Base-by-base conservation (phyloP, 2,888 invertebrate genomes). In the Unio delphinus region DNA sequence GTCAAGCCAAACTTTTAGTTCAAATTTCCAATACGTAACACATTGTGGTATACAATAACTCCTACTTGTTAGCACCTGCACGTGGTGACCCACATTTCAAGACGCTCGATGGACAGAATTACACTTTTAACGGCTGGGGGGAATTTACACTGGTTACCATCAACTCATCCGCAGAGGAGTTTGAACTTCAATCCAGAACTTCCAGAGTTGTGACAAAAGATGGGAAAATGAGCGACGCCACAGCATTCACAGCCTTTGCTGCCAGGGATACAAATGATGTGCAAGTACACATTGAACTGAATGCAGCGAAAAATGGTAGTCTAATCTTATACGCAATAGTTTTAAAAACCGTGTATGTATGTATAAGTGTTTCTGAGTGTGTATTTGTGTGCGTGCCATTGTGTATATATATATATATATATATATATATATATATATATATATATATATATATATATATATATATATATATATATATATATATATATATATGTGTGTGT, bases 181-280 rank as follows among this genome's bases (percentile, higher is more conserved):
- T 34, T 34, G 54, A 62, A n/a, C 45, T 68, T 34, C 68, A 68
- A 63, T 59, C 68, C 26, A 30, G 68, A 3, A 68, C 68, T 15
- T 26, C 57, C 18, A 23, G 59, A 57, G 56, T 63, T 7, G 56
- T 58, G 3, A 57, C 18, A n/a, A 28, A 23, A 26, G 59, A 68
- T 54, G 68, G 68, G 28, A 58, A 54, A 5, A 45, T 63, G 8
- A 57, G 63, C 4, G 55, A 58, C 28, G 68, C 68, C 6, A 68
- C 68, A 23, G 18, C 57, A 4, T 68, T 68, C 23, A 34, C n/a
- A 45, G 68, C 63, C 18, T 68, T 68, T 58, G 68, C 68, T 54
- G 68, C 64, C 8, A 60, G 17, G 23, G 68, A 68, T 23, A 55
- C 59, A 28, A 23, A 56, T 8, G 45, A 55, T 26, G 64, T 64